phyloP scores from a whole-genome alignment of 2,888 invertebrate genomes.

The Diplazon laetatorius region DNA sequence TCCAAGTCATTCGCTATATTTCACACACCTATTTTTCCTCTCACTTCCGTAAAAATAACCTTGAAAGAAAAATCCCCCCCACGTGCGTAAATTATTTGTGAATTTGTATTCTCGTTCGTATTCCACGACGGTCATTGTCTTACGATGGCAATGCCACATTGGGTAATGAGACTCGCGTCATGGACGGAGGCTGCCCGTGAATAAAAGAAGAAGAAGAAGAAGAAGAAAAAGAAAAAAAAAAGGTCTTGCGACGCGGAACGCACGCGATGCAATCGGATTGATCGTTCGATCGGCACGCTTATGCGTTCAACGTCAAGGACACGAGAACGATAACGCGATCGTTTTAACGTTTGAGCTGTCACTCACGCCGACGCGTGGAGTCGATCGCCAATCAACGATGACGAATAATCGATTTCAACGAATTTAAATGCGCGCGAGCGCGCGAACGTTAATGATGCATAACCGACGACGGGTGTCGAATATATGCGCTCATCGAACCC shows the following conservation, averaged over 20 bases:
- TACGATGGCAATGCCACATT: conserved; percentile 30
- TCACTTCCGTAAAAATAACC: background rate
- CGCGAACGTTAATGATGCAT: conserved; percentile 22
- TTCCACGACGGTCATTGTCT: conserved; percentile 45
- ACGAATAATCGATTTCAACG: too few species aligned
- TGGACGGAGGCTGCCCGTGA: conserved; percentile 7
- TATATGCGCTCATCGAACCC: background rate
- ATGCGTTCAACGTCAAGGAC: conserved; percentile 26
- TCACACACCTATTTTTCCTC: background rate
- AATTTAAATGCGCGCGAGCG: conserved; percentile 15
- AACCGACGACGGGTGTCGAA: conserved; percentile 32
- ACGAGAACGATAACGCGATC: conserved; percentile 4
- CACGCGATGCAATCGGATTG: conserved; percentile 10
- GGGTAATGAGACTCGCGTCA: conserved; percentile 38
- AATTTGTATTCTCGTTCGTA: too few species aligned
- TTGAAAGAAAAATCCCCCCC: too few species aligned
- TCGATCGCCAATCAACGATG: too few species aligned
- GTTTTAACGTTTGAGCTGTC: too few species aligned
- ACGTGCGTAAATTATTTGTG: too few species aligned
- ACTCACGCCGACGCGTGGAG: too few species aligned
- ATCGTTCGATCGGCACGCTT: background rate
- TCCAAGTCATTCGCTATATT: too few species aligned
- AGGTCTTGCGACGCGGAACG: conserved; percentile 14
- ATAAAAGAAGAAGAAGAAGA: too few species aligned
- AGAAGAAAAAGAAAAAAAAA: too few species aligned